These are phyloP conservation scores for Hirtodrosophila histrioides DNA, from an alignment of 2,888 invertebrate species.

Conservation along the genomic window DNA sequence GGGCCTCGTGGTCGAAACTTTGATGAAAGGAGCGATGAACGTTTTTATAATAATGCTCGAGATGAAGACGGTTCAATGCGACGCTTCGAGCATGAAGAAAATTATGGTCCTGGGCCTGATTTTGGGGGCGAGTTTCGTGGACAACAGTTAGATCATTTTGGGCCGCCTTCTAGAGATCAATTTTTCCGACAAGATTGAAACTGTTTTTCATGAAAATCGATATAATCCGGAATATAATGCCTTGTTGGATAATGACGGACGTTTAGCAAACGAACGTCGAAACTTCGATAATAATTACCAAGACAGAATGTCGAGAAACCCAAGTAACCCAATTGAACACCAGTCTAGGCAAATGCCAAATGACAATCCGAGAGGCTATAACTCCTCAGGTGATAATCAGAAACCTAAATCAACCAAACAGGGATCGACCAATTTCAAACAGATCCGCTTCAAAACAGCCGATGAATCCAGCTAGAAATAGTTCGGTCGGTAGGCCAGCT, in stretches of 20 bases:
- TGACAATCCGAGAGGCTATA: neutral
- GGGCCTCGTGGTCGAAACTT: neutral
- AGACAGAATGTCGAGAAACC: too few species aligned
- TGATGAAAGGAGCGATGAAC: neutral
- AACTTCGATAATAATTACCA: neutral
- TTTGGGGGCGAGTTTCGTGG: constrained; percentile 3
- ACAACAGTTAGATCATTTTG: constrained; percentile 1
- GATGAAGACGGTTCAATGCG: neutral
- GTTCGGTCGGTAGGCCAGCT: neutral
- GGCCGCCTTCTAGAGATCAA: neutral
- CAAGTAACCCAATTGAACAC: neutral
- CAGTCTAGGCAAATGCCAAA: neutral
- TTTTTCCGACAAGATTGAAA: neutral
- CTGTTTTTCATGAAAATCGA: neutral
- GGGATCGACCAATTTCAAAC: too few species aligned
- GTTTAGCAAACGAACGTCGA: constrained; percentile 1
- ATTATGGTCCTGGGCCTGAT: neutral
- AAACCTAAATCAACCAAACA: neutral
- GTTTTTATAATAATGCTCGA: neutral
- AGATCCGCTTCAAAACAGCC: neutral
- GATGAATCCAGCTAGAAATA: neutral
- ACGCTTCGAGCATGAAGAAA: neutral
- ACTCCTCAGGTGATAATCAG: neutral
- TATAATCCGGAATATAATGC: constrained; percentile 18
- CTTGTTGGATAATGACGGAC: neutral